These are phyloP conservation scores for Gallinago paraguaiae DNA, from an alignment of 2,113 vertebrate species.

Conservation along the genomic window DNA sequence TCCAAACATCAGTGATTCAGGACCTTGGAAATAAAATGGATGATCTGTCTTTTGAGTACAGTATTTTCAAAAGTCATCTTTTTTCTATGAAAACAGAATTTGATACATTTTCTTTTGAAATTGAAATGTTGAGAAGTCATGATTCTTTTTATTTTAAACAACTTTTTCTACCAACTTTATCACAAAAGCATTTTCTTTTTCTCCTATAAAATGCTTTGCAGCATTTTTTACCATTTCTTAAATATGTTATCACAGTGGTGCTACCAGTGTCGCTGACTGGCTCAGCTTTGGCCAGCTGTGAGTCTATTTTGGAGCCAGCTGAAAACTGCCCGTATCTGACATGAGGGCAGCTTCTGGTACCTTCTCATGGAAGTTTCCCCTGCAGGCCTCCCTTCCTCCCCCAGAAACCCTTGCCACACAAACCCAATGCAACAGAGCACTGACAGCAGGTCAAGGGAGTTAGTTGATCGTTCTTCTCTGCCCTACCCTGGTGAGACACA, in stretches of 20 bases:
- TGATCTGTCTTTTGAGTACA: neutral
- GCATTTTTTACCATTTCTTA: neutral
- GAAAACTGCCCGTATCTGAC: neutral
- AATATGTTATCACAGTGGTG: neutral
- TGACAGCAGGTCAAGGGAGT: neutral
- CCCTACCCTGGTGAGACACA: neutral
- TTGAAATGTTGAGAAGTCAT: neutral
- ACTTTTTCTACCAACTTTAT: neutral
- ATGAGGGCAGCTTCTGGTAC: neutral
- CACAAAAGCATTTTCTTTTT: neutral
- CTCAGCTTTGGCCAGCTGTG: neutral
- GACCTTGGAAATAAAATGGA: neutral
- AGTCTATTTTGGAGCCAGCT: neutral
- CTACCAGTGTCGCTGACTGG: accelerated
- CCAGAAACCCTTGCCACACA: neutral
- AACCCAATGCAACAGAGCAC: neutral
- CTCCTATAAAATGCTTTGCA: neutral
- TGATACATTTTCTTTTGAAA: neutral
- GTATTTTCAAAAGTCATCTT: neutral
- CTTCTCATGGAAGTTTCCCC: neutral
- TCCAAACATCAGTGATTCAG: neutral
- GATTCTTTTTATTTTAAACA: neutral
- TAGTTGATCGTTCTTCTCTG: neutral
- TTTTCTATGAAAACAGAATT: neutral
- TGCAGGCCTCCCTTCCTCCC: neutral